These are phyloP conservation scores for Daphoenositta chrysoptera DNA, from an alignment of 2,113 vertebrate genomes.

Conservation along the genomic window DNA sequence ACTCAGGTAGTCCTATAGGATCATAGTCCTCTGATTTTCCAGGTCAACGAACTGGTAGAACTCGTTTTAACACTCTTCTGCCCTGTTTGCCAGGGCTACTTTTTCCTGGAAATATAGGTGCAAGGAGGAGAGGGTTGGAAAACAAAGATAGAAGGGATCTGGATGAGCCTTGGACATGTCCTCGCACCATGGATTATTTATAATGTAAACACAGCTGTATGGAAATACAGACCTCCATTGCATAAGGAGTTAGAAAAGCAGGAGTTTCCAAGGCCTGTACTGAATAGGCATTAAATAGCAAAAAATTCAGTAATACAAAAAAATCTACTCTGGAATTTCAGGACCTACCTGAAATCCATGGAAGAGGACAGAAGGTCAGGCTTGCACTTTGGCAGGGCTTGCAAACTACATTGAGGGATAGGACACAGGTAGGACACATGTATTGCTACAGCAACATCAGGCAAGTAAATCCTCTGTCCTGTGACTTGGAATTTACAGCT, in stretches of 20 bases:
- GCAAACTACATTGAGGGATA: background rate
- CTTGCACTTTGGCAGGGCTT: background rate
- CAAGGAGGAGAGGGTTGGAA: background rate
- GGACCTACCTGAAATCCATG: background rate
- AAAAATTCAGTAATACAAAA: background rate
- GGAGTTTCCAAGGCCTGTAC: background rate
- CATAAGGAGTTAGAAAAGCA: background rate
- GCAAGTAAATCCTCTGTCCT: background rate
- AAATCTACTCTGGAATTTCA: background rate
- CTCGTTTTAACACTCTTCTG: background rate
- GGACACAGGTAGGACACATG: fast-evolving
- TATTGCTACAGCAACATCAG: background rate
- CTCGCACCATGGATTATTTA: background rate
- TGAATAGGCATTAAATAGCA: background rate
- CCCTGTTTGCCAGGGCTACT: background rate
- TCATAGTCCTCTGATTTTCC: background rate
- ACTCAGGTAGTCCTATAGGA: background rate
- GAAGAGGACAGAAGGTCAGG: background rate
- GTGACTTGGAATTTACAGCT: background rate
- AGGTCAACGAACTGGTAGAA: background rate
- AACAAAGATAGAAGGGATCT: background rate
- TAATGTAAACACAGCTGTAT: background rate
- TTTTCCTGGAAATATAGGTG: background rate
- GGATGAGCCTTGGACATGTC: background rate
- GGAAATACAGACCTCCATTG: background rate